phyloP scores from a whole-genome alignment of 1,140 invertebrate genomes.

The Bombus picipes region DNA sequence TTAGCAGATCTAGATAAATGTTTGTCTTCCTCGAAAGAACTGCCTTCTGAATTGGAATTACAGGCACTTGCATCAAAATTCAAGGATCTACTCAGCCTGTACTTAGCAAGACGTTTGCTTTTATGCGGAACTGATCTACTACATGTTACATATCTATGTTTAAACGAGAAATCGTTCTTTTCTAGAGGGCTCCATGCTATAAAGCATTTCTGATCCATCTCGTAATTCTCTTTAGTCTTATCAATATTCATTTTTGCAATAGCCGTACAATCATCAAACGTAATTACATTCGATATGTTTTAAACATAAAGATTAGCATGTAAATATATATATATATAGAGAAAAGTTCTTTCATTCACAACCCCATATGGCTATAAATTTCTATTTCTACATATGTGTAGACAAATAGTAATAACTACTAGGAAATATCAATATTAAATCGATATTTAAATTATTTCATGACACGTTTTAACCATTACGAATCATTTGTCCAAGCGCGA shows the following conservation, averaged over 20 bases:
- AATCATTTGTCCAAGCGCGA: not conserved
- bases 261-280: constrained; percentile 47
- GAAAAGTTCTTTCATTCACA: constrained; percentile 8
- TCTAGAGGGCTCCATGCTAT: constrained; percentile 63
- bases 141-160: constrained; percentile 63
- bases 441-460: constrained; percentile 1
- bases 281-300: constrained; percentile 38
- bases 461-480: not conserved
- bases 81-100: constrained; percentile 72
- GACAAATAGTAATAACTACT: not conserved
- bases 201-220: constrained; percentile 58
- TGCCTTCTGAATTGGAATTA: constrained; percentile 55
- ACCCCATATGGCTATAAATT: not conserved
- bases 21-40: constrained; percentile 48
- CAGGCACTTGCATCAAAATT: constrained; percentile 71
- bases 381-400: not conserved
- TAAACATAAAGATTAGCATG: constrained; percentile 8
- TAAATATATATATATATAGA: constrained; percentile 5
- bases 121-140: constrained; percentile 65
- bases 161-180: constrained; percentile 57
- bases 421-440: not conserved
- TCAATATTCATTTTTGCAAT: constrained; percentile 41
- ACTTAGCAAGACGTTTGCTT: constrained; percentile 57
- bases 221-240: constrained; percentile 59
- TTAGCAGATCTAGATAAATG: constrained; percentile 75